These are phyloP conservation scores for Catharus ustulatus DNA, from an alignment of 2,797 vertebrate genomes.

Conservation along the genomic window DNA sequence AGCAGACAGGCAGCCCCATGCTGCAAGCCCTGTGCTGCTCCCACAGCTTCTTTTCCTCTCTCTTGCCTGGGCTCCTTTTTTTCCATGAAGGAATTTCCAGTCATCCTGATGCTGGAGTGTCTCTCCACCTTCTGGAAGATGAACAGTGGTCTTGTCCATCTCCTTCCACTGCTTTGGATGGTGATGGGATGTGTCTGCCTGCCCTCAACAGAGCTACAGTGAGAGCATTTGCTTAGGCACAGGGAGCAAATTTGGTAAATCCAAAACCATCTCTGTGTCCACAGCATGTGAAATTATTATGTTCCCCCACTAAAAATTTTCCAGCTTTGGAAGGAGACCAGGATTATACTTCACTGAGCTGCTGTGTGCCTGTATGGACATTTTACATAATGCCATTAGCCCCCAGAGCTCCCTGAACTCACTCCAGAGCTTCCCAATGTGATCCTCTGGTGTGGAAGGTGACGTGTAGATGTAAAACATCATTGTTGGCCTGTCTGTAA, in stretches of 20 bases:
- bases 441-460: not conserved
- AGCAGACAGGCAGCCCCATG: not conserved
- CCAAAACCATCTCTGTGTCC: not conserved
- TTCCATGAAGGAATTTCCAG: not conserved
- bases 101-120: not conserved
- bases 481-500: not conserved
- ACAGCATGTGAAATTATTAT: not conserved
- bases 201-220: not conserved
- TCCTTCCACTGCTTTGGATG: not conserved
- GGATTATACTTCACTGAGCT: not conserved
- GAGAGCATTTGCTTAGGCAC: not conserved
- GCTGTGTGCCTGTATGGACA: not conserved
- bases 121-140: not conserved
- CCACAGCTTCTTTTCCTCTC: not conserved
- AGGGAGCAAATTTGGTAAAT: not conserved
- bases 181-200: not conserved
- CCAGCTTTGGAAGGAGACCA: not conserved
- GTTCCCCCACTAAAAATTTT: not conserved
- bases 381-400: not conserved
- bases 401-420: not conserved
- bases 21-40: not conserved
- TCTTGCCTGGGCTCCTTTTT: not conserved
- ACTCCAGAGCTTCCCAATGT: not conserved
- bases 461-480: not conserved
- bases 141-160: not conserved